Base-by-base conservation (phyloP, 64 coral and sea anemone genomes). In the Pachyseris speciosa region DNA sequence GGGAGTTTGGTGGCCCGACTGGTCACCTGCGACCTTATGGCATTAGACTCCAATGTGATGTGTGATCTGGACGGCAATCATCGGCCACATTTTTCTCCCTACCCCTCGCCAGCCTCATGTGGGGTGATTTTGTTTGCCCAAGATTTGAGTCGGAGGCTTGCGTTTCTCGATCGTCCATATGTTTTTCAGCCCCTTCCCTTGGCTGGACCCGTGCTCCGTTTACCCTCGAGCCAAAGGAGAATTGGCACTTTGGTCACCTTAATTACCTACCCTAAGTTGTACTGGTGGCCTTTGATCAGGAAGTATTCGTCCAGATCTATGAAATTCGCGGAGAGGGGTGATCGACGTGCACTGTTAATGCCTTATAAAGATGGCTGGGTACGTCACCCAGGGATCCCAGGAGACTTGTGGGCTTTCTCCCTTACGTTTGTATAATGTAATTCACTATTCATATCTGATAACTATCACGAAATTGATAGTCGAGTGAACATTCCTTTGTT, bases 241-340 rank as follows among this genome's bases (percentile, higher is more conserved):
- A 64, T 7, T 64, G 32, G 64, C 27, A 67, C 30, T 7, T 31
- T 67, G 9, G 30, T 67, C 7, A 33, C 64, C 11, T 53, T 79
- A 27, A 33, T 20, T 84, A 67, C 44, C 16, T 84, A 84, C 25
- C 80, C 80, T 9, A 84, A 31, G 11, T 67, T 44, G 41, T 84
- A 84, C 15, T 67, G 60, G 61, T 84, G 80, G 80, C 80, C 80
- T 45, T 5, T 84, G n/a, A n/a, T n/a, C n/a, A n/a, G n/a, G n/a
- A n/a, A n/a, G 17, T 66, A 34, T 37, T 33, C 67, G 0, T 39
- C 26, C 0, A 72, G 20, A 74, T 72, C 66, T 11, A 31, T 12
- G 27, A 71, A 60, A 34, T 16, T 87, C 2, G 68, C 69, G 7
- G 30, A 45, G 0, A 58, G 38, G 8, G 68, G 45, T 7, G 68